Base-by-base conservation (phyloP, 2,797 vertebrate species). In the Stomatorhinus walkeri region DNA sequence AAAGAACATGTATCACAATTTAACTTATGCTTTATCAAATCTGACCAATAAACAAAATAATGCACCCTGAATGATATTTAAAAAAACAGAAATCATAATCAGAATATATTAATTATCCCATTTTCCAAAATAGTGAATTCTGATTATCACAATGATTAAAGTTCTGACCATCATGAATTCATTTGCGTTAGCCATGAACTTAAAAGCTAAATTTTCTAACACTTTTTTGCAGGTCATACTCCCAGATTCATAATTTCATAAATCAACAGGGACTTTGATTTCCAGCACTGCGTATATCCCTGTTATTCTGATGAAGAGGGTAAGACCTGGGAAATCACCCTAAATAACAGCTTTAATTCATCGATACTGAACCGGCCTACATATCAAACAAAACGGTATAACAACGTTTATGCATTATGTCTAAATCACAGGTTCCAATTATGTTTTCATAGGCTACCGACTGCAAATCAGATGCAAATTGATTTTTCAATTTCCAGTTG, bases 401-500 rank as follows among this genome's bases (percentile, higher is more conserved):
- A 87, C 22, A 10, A 43, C 40, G n/a, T 64, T 2, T 9, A 40
- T 36, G 36, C 16, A 59, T 87, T 40, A 87, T 46, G 87, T 36
- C 61, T 52, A 64, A 40, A 61, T 87, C 59, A 46, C 87, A 19
- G 51, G 32, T 64, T 24, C 16, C 59, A 87, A 14, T 43, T 64
- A 87, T 64, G 43, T 87, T 87, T 68, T 48, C 24, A 68, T 68
- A 64, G 56, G 40, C 54, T 64, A 64, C n/a, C 1, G 5, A 24
- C 28, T 54, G 51, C 85, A 86, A 56, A 56, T 19, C 24, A 86
- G 28, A 40, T 54, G 12, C 85, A 54, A 86, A 86, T 87, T 87
- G 59, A 46, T 87, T 87, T 48, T 48, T 64, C 59, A 87, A 87
- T 59, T 64, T 87, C 32, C 40, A 87, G 43, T 59, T 68, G 40